A percentile compares a stretch with the other conserved stretches of the same genome.
Conservation (phyloP, 1,140 invertebrate genomes). For the Tyrophagus putrescentiae region DNA sequence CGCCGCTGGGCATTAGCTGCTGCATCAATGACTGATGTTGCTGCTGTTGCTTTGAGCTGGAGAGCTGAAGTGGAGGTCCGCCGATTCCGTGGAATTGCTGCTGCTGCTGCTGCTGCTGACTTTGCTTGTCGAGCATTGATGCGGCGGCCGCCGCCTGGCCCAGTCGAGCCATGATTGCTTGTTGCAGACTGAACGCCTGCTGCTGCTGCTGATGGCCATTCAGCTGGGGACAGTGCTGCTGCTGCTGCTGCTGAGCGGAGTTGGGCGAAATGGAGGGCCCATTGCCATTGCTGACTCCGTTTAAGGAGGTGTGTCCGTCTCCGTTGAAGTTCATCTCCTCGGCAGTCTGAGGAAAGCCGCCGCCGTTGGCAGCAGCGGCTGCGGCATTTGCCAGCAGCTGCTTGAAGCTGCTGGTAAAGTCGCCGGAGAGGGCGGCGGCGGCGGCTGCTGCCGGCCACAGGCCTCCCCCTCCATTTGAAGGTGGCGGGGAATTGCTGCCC, state of each 20-base stretch:
- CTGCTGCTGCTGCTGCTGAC: not conserved
- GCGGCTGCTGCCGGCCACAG: constrained; percentile 9
- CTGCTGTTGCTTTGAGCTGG: no score
- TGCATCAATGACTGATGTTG: no score
- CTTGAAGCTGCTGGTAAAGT: constrained; percentile 4
- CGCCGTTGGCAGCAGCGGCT: not conserved
- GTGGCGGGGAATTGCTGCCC: not conserved
- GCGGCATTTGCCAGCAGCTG: constrained; percentile 1
- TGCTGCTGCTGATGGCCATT: not conserved
- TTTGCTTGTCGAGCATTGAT: not conserved
- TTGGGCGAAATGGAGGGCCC: not conserved
- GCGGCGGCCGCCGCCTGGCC: constrained; percentile 6
- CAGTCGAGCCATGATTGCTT: constrained; percentile 7
- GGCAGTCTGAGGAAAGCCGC: not conserved
- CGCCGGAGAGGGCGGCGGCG: not conserved
- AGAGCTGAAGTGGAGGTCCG: no score
- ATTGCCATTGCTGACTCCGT: not conserved
- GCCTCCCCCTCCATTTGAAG: not conserved
- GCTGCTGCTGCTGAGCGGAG: not conserved
- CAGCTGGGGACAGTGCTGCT: not conserved
- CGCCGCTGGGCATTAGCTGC: no score
- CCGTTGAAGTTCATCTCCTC: not conserved
- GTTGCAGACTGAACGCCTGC: not conserved
- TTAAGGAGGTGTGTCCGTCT: not conserved
- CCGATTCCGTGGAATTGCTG: no score